phyloP scores from a whole-genome alignment of 2,888 invertebrate genomes.

The Crepidodera aurea region DNA sequence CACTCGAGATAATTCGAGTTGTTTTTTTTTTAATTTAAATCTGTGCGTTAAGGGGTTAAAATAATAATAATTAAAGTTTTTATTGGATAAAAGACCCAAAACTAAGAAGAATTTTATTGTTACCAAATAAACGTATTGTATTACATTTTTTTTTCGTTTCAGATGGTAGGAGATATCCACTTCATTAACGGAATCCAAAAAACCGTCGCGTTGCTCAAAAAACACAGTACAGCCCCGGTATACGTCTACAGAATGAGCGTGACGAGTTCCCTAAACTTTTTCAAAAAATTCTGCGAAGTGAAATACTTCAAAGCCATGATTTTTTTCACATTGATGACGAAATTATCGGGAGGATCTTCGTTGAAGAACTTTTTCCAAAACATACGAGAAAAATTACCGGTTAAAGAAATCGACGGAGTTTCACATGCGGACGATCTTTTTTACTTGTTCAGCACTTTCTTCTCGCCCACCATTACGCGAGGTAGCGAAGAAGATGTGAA shows the following conservation, averaged over 20 bases:
- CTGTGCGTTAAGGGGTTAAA: too few species aligned
- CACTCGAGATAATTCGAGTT: too few species aligned
- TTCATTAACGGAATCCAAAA: slow-evolving; percentile 53
- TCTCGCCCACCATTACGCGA: slow-evolving; percentile 39
- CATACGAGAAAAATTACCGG: slow-evolving; percentile 38
- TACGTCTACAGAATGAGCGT: slow-evolving; percentile 53
- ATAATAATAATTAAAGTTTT: too few species aligned
- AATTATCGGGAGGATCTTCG: slow-evolving; percentile 42
- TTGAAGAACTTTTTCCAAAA: slow-evolving; percentile 40
- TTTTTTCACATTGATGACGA: slow-evolving; percentile 43
- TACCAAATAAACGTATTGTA: too few species aligned
- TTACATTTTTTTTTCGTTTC: slow-evolving; percentile 43
- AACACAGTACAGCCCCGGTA: slow-evolving; percentile 45
- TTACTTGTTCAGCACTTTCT: slow-evolving; percentile 51
- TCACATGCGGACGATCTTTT: slow-evolving; percentile 55
- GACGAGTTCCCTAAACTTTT: slow-evolving; percentile 49
- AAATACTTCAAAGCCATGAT: slow-evolving; percentile 48
- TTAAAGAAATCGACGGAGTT: slow-evolving; percentile 45
- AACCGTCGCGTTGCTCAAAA: slow-evolving; percentile 39
- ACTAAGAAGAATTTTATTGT: too few species aligned
- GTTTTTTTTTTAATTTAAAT: too few species aligned
- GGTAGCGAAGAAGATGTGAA: slow-evolving; percentile 49
- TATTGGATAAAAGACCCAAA: too few species aligned
- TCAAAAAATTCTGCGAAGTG: slow-evolving; percentile 46
- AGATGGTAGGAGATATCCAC: slow-evolving; percentile 55